phyloP scores from a whole-genome alignment of 2,888 invertebrate genomes.

The Cryptops parisi region DNA sequence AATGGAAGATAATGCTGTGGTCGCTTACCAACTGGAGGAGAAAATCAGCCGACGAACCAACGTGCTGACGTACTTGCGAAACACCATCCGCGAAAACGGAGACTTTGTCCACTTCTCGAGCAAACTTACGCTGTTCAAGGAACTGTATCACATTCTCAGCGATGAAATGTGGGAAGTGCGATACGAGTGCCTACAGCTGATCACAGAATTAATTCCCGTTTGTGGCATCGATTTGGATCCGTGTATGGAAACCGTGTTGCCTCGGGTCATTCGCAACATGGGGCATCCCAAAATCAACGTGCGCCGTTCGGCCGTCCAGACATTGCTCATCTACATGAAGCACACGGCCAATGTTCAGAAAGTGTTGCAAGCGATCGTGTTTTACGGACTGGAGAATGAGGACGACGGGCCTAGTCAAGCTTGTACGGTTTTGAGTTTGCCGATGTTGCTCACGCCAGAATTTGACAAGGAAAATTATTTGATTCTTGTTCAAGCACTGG shows the following conservation, averaged over 20 bases:
- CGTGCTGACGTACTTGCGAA: constrained; percentile 28
- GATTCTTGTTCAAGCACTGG: constrained; percentile 13
- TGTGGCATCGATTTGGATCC: constrained; percentile 51
- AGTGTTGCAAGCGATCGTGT: constrained; percentile 30
- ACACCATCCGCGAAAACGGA: constrained; percentile 28
- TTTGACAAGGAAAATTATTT: constrained; percentile 32
- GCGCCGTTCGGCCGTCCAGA: constrained; percentile 32
- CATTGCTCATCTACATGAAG: constrained; percentile 34
- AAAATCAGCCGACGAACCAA: constrained; percentile 23
- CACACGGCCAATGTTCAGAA: constrained; percentile 32
- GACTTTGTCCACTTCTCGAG: constrained; percentile 28
- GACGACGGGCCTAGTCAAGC: constrained; percentile 29
- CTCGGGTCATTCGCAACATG: constrained; percentile 58
- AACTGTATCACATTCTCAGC: constrained; percentile 30
- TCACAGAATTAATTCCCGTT: constrained; percentile 61
- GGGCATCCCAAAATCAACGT: constrained; percentile 38
- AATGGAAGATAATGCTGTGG: background rate
- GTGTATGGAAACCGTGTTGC: constrained; percentile 45
- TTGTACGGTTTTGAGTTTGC: constrained; percentile 30
- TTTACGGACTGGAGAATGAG: constrained; percentile 31
- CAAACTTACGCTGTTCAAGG: constrained; percentile 28
- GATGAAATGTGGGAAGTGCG: constrained; percentile 36
- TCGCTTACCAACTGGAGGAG: background rate
- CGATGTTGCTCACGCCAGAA: constrained; percentile 35
- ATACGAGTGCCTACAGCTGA: constrained; percentile 37